Evolutionary conservation across 2,113 vertebrate genomes (phyloP).

Genomic region (Naja naja): DNA sequence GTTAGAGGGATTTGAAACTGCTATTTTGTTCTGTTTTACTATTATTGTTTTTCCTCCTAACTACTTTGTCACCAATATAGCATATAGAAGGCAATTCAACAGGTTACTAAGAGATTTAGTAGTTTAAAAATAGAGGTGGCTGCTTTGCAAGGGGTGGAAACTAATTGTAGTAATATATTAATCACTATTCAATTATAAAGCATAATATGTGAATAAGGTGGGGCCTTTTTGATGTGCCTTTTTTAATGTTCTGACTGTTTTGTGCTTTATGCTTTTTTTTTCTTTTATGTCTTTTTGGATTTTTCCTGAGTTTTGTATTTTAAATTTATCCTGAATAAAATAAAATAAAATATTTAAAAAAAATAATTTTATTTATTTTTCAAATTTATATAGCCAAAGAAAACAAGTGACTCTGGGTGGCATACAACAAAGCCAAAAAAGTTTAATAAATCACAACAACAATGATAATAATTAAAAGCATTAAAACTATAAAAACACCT

Average conservation of each 20-base stretch:
- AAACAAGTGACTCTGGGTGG: background rate
- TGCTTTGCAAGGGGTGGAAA: background rate
- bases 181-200: background rate
- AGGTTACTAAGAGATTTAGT: background rate
- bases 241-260: background rate
- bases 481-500: background rate
- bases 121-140: background rate
- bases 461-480: too few relatives aligned
- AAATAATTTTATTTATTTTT: background rate
- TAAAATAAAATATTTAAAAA: background rate
- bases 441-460: too few relatives aligned
- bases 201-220: background rate
- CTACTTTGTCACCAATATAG: background rate
- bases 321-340: background rate
- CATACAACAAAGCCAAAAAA: too few relatives aligned
- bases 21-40: background rate
- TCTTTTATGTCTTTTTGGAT: background rate
- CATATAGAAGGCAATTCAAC: background rate
- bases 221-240: background rate
- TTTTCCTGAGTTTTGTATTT: background rate
- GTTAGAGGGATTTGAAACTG: background rate
- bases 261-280: background rate
- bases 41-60: background rate
- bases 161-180: background rate
- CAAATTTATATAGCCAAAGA: background rate